A percentile compares a stretch with the other conserved stretches of the same genome.
Conservation (phyloP, 2,888 invertebrate species). For the Drosophila mettleri region DNA sequence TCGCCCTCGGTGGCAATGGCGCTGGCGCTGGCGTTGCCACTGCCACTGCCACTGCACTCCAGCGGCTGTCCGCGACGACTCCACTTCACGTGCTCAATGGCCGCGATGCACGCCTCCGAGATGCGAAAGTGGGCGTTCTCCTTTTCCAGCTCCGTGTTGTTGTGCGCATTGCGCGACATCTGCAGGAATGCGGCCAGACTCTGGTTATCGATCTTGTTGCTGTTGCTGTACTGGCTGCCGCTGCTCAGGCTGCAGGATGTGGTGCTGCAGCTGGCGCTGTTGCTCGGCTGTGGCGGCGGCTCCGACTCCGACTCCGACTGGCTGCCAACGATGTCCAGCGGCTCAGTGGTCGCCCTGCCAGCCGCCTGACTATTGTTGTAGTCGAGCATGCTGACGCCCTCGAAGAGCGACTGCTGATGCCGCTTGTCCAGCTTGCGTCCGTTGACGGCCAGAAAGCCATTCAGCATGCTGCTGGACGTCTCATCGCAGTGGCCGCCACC, state of each 20-base stretch:
- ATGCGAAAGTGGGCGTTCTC: slow-evolving; percentile 95
- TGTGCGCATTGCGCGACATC: slow-evolving; percentile 89
- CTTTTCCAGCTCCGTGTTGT: slow-evolving; percentile 91
- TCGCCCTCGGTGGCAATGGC: slow-evolving; percentile 15
- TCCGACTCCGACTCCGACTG: background rate
- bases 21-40: background rate
- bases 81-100: slow-evolving; percentile 91
- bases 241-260: slow-evolving; percentile 51
- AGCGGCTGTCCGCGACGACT: slow-evolving; percentile 81
- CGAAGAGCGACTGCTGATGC: slow-evolving; percentile 78
- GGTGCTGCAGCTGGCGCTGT: slow-evolving; percentile 34
- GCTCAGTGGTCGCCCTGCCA: slow-evolving; percentile 23
- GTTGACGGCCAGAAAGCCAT: slow-evolving; percentile 80
- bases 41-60: background rate
- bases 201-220: slow-evolving; percentile 85
- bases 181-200: slow-evolving; percentile 90
- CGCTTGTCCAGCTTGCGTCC: slow-evolving; percentile 82
- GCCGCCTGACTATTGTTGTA: slow-evolving; percentile 41
- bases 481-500: slow-evolving; percentile 33
- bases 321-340: slow-evolving; percentile 52
- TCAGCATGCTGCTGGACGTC: slow-evolving; percentile 68
- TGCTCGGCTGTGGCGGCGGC: background rate
- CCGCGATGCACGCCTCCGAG: slow-evolving; percentile 93
- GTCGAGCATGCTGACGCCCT: slow-evolving; percentile 76
- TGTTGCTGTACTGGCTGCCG: slow-evolving; percentile 40